Evolutionary conservation across 1,140 invertebrate genomes (phyloP).

Genomic region (Latrodectus geometricus): DNA sequence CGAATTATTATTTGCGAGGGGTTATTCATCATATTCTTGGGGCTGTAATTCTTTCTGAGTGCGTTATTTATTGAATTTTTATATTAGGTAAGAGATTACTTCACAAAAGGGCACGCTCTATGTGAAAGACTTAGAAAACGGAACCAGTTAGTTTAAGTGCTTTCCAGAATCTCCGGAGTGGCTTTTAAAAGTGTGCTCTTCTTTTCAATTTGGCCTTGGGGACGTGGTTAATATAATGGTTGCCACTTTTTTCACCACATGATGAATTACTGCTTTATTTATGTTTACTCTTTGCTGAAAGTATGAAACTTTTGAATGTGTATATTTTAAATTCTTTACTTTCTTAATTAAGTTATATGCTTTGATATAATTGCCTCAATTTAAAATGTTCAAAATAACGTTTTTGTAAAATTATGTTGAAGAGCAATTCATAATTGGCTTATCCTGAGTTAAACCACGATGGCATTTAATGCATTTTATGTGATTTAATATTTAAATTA

Average conservation of each 20-base stretch:
- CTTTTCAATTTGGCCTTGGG: constrained; percentile 34
- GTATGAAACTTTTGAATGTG: too few relatives aligned
- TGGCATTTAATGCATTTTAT: too few relatives aligned
- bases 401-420: too few relatives aligned
- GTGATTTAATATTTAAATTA: too few relatives aligned
- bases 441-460: too few relatives aligned
- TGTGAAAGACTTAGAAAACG: constrained; percentile 5
- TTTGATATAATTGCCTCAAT: too few relatives aligned
- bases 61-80: constrained; percentile 52
- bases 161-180: neutral
- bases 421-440: too few relatives aligned
- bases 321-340: too few relatives aligned
- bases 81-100: constrained; percentile 4
- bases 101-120: constrained; percentile 10
- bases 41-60: constrained; percentile 1
- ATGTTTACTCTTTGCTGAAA: too few relatives aligned
- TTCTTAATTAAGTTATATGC: too few relatives aligned
- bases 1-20: constrained; percentile 33
- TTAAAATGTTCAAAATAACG: too few relatives aligned
- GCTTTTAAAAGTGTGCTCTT: constrained; percentile 13
- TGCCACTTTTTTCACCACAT: neutral
- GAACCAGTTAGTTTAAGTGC: constrained; percentile 49
- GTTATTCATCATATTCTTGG: constrained; percentile 44
- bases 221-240: constrained; percentile 21
- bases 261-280: constrained; percentile 10